Base-by-base conservation (phyloP, 2,797 vertebrate species). In the Pelochelys cantorii region DNA sequence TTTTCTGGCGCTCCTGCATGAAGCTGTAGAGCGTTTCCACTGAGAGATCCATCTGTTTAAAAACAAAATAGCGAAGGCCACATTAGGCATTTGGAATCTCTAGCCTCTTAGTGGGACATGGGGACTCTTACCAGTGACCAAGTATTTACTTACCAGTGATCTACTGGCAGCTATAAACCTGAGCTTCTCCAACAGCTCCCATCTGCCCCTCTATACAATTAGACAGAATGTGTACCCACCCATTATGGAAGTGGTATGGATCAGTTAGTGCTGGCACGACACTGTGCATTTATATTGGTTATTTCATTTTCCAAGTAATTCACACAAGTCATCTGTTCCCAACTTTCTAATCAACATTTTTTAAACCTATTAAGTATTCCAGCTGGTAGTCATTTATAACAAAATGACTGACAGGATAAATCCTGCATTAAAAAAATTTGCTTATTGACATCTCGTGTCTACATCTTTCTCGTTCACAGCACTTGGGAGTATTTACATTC, bases 1-100 rank as follows among this genome's bases (percentile, higher is more conserved):
- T 98, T 93, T 99, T 99, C 98, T 99, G 99, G 27, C 99, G 98
- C 95, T 99, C 99, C 96, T 99, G 99, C 99, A 99, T 99, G 93
- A 99, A 98, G 98, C 99, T 98, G 95, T 99, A 99, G 85, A 99
- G 97, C 7, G 98, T 98, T 95, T 99, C 99, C 95, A 99, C 99
- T 0, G 99, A 99, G 84, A 99, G 89, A 93, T 99, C 99, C 99
- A 99, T 99, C 99, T 99, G 95, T 34, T 88, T 55, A 53, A 65
- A 90, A 88, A 90, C 74, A 94, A 89, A 94, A 71, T 59, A 88
- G 59, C 65, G 34, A 5, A 2, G 87, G 79, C 53, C 0, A 8
- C 11, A 0, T 97, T 79, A 96, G 54, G 22, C 74, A 15, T 12
- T 54, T 62, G 59, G 1, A 31, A 4, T 79, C 15, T 53, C 5